Percentiles rank a stretch among this genome's conserved stretches.
These are phyloP conservation scores for Anthrax anthrax DNA, from an alignment of 2,888 invertebrate genomes.

Conservation along the genomic window DNA sequence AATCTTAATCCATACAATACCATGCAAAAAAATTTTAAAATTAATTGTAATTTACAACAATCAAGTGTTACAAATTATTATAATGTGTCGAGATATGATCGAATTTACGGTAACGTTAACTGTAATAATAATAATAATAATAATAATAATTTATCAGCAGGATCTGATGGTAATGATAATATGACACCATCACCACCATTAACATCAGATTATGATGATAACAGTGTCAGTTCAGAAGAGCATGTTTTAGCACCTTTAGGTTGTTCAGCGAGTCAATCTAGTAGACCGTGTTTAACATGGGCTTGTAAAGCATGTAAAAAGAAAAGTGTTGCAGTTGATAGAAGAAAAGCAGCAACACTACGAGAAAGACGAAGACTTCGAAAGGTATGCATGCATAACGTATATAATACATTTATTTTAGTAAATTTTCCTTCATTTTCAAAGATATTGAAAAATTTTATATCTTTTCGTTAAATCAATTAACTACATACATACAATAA, in stretches of 20 bases:
- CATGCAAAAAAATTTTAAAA: conserved; percentile 3
- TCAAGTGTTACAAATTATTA: not conserved
- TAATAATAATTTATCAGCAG: conserved; percentile 5
- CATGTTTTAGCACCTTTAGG: conserved; percentile 34
- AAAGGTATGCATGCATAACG: conserved; percentile 47
- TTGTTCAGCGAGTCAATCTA: conserved; percentile 32
- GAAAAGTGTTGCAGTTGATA: conserved; percentile 88
- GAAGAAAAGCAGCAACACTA: conserved; percentile 93
- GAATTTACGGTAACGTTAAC: not conserved
- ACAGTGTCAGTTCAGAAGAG: conserved; percentile 32
- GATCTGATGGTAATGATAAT: conserved; percentile 4
- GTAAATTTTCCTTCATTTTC: too few relatives aligned
- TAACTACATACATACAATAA: too few relatives aligned
- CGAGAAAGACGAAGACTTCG: conserved; percentile 81
- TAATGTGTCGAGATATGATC: not conserved
- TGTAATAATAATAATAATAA: conserved; percentile 4
- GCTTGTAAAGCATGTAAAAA: conserved; percentile 96
- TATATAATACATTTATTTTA: too few relatives aligned
- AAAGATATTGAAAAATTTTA: too few relatives aligned
- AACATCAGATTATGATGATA: conserved; percentile 32
- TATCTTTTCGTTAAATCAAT: too few relatives aligned
- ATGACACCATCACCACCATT: conserved; percentile 24
- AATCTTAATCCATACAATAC: not conserved
- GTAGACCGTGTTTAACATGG: conserved; percentile 79
- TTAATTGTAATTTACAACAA: conserved; percentile 5